These are phyloP conservation scores for Cotesia congregata DNA, from an alignment of 2,888 invertebrate species.

Conservation along the genomic window DNA sequence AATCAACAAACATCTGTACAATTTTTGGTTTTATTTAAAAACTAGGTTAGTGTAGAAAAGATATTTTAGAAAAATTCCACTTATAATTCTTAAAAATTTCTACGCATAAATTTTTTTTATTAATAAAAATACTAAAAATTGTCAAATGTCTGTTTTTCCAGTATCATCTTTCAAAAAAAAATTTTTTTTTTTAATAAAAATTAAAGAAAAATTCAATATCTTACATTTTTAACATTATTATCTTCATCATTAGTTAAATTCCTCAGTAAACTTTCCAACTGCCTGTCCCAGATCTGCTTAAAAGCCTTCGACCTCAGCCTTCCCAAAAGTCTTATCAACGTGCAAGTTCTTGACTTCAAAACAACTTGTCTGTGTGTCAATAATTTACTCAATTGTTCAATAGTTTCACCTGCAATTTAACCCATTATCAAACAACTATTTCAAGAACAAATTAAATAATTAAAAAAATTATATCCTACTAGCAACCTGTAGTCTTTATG, in stretches of 20 bases:
- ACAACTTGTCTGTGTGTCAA: constrained; percentile 63
- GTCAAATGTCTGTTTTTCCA: no score
- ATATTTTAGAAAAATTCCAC: no score
- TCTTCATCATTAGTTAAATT: constrained; percentile 75
- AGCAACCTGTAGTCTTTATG: no score
- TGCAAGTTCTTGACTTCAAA: constrained; percentile 77
- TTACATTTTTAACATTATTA: constrained; percentile 21
- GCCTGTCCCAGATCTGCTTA: constrained; percentile 76
- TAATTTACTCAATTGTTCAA: constrained; percentile 58
- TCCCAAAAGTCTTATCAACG: constrained; percentile 79
- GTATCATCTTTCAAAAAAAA: no score
- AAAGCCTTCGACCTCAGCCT: constrained; percentile 79
- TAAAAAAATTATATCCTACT: not conserved
- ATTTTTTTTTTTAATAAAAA: no score
- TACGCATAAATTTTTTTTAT: no score
- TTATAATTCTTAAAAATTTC: no score
- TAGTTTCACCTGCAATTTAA: constrained; percentile 39
- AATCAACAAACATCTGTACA: no score
- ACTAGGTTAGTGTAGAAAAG: no score
- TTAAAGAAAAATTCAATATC: not conserved
- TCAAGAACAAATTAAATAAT: constrained; percentile 2
- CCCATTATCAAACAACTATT: constrained; percentile 19
- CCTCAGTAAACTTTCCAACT: constrained; percentile 75
- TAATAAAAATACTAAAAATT: no score
- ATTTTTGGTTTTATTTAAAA: no score